Evolutionary conservation across 2,797 vertebrate genomes (phyloP).

Genomic region (Xenentodon cancila): DNA sequence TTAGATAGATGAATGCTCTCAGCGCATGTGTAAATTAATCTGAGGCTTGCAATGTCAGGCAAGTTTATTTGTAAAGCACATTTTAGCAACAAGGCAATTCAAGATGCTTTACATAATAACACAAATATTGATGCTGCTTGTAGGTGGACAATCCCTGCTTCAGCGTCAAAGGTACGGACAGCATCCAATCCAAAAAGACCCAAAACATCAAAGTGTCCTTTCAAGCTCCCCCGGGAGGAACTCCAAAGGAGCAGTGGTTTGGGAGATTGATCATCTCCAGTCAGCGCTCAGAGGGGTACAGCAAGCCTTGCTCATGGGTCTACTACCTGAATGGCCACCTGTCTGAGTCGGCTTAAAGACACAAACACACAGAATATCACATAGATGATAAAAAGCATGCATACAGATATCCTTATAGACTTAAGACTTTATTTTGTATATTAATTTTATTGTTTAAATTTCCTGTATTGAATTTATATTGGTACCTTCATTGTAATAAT

Average conservation of each 20-base stretch:
- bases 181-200: conserved; percentile 80
- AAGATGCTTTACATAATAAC: too few species aligned
- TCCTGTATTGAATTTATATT: neutral
- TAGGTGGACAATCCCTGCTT: conserved; percentile 86
- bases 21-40: too few species aligned
- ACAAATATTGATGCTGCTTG: neutral
- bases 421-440: too few species aligned
- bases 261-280: conserved; percentile 83
- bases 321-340: conserved; percentile 85
- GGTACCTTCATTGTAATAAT: neutral
- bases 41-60: too few species aligned
- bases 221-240: conserved; percentile 56
- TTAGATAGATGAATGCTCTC: too few species aligned
- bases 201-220: conserved; percentile 79
- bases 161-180: conserved; percentile 69
- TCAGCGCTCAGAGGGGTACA: conserved; percentile 61
- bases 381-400: too few species aligned
- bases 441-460: neutral
- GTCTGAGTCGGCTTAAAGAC: conserved; percentile 36
- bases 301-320: conserved; percentile 79
- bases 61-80: too few species aligned
- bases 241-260: conserved; percentile 61
- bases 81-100: too few species aligned
- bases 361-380: too few species aligned
- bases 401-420: too few species aligned